phyloP scores from a whole-genome alignment of 2,797 vertebrate species.

The Gallinago solitaria region DNA sequence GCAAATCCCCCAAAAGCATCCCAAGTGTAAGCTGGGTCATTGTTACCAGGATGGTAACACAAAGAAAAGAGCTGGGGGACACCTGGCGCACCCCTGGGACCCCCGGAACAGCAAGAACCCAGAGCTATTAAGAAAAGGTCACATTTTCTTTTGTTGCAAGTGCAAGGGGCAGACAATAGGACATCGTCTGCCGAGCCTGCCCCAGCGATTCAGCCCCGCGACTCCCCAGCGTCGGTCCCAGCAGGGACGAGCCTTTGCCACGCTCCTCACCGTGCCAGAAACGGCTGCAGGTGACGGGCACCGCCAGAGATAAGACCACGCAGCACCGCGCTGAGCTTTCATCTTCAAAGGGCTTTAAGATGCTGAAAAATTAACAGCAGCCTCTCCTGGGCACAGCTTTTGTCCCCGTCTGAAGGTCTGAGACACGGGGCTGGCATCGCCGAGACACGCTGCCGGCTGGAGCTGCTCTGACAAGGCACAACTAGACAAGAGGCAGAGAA shows the following conservation, averaged over 20 bases:
- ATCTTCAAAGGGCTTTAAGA: background rate
- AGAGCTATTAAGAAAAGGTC: background rate
- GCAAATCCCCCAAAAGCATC: background rate
- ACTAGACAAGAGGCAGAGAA: background rate
- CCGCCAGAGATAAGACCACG: background rate
- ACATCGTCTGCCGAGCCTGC: background rate
- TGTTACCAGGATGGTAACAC: background rate
- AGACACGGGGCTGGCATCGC: rapidly evolving
- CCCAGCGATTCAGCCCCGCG: background rate
- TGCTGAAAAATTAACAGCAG: background rate
- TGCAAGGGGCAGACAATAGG: background rate
- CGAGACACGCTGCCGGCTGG: rapidly evolving
- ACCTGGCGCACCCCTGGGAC: background rate
- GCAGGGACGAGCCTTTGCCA: rapidly evolving
- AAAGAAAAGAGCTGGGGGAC: background rate
- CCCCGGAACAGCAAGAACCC: background rate
- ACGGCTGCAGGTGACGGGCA: background rate
- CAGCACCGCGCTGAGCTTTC: background rate
- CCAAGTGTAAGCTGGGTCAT: background rate
- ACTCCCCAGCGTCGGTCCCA: background rate
- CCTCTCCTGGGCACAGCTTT: background rate
- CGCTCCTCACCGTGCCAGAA: background rate
- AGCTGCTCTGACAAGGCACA: background rate
- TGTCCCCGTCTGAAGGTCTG: background rate
- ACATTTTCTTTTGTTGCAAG: background rate